These are phyloP conservation scores for Myotis pilosus DNA, from an alignment of 2,797 vertebrate species.

Conservation along the genomic window DNA sequence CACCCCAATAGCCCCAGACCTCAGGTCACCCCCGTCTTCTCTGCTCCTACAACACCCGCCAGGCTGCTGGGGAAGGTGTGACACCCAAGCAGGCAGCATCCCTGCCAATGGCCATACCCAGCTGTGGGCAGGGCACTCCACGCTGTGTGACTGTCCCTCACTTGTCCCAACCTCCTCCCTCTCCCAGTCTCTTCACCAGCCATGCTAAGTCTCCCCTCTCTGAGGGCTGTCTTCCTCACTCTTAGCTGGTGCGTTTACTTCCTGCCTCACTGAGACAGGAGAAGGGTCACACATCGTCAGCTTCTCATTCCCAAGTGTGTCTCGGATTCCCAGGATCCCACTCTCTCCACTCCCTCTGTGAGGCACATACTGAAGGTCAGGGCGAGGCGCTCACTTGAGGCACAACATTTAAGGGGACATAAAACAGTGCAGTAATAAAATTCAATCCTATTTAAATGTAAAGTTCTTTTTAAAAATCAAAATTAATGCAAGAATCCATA, in stretches of 20 bases:
- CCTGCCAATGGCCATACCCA: accelerated
- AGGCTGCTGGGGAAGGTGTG: neutral
- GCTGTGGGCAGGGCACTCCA: neutral
- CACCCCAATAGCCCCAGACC: neutral
- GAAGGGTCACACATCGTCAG: neutral
- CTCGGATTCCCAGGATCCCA: neutral
- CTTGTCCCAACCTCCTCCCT: neutral
- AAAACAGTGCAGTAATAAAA: neutral
- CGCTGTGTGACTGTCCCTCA: neutral
- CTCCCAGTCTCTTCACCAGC: neutral
- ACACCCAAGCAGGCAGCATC: neutral
- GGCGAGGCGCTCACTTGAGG: neutral
- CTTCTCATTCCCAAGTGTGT: neutral
- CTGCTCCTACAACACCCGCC: neutral
- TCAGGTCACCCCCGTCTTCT: neutral
- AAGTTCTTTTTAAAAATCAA: neutral
- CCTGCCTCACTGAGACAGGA: neutral
- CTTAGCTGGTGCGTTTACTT: neutral
- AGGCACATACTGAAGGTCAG: neutral
- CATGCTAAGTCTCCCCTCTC: neutral
- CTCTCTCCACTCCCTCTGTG: neutral
- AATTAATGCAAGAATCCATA: neutral
- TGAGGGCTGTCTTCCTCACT: neutral
- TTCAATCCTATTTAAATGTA: neutral
- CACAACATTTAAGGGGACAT: neutral